Percentiles rank a stretch among this genome's conserved stretches.
Evolutionary conservation across 2,113 vertebrate genomes (phyloP).

Genomic region (Corythaixoides concolor): DNA sequence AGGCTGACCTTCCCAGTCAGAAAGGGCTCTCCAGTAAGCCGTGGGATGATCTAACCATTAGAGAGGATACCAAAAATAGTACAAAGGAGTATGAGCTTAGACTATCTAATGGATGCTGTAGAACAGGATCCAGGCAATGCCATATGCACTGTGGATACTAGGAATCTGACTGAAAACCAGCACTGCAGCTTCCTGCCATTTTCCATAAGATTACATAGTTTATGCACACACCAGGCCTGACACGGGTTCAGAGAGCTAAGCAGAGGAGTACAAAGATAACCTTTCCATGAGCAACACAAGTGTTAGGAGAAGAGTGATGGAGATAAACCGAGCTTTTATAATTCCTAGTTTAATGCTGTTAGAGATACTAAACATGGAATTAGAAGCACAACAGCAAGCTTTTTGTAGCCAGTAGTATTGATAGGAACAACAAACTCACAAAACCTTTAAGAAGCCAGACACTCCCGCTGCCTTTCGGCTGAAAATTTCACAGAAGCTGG

Average conservation of each 20-base stretch:
- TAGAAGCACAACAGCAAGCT: neutral
- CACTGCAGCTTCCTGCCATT: rapidly evolving
- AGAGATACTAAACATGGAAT: neutral
- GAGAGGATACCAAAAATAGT: neutral
- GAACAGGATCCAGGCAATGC: neutral
- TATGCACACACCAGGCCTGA: neutral
- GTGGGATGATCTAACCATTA: neutral
- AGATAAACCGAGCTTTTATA: neutral
- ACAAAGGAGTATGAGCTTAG: neutral
- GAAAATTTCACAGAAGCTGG: neutral
- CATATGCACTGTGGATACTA: too few relatives aligned
- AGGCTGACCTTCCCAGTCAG: neutral
- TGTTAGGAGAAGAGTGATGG: neutral
- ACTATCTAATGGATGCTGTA: neutral
- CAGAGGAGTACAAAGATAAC: neutral
- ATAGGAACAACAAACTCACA: neutral
- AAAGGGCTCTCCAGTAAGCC: neutral
- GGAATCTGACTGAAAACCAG: neutral
- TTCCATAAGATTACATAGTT: neutral
- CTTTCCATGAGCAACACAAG: neutral
- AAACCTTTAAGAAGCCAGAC: neutral
- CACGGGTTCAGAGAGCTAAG: neutral
- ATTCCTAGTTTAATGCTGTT: neutral
- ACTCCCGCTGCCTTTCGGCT: rapidly evolving
- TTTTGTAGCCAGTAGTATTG: neutral